Evolutionary conservation across 2,797 vertebrate genomes (phyloP), one percentile per base, ranked within the genome.

Genomic region (Lacerta viridis): DNA sequence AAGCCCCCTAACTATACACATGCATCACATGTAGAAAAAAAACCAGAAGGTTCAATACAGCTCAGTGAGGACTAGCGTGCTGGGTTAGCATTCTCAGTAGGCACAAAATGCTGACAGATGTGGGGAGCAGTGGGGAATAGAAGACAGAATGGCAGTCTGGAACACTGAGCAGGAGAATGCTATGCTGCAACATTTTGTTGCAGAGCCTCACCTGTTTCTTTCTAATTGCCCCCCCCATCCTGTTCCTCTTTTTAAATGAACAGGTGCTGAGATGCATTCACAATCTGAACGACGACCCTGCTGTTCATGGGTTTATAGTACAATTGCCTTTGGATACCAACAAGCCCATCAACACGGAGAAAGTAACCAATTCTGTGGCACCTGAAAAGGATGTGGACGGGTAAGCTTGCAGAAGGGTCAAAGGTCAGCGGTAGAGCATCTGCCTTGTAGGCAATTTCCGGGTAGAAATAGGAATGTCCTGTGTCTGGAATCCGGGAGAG

Each of bases 331-430:
- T 99, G 74, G 99, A 99, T 95, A 98, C 99, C 0, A 89, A 98
- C 92, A 98, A 98, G 84, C 96, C 97, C 87, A 98, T 99, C 25
- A 96, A 98, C 93, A 98, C 98, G 0, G 98, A 99, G 93, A 98
- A 97, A 93, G 96, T 99, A 92, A 98, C 98, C 87, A 99, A 99
- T 29, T 97, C 98, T 1, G 98, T 99, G 78, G 95, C 97, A 4
- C 98, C 98, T 1, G 98, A 98, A 92, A 99, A 99, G 94, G 99
- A 99, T 0, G 98, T 99, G 27, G 99, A 99, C 64, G 99, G 99
- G 99, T 99, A 95, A 74, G 20, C 1, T 64, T 64, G 61, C 0
- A 18, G 20, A 64, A 55, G 50, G 50, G 50, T 15, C 50, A 55
- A 4, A 55, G 50, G 50, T 55, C 50, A 15, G 13, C 13, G 0